Conservation (phyloP, 2,797 vertebrate genomes). For the Atherinosoma microstoma region DNA sequence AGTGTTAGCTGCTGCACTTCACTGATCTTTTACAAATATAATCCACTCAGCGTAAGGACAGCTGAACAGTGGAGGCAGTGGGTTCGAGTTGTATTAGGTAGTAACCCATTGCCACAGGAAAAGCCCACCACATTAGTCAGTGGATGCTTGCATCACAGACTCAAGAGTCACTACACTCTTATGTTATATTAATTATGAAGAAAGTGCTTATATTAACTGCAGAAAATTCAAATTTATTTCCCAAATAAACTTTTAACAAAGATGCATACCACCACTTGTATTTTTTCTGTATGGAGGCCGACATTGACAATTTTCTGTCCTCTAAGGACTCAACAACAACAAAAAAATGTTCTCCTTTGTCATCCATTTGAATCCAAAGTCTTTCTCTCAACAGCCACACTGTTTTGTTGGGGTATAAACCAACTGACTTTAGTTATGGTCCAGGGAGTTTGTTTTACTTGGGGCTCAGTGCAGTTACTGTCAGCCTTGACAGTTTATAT, state of each 20-base stretch:
- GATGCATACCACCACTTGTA: conserved; percentile 13
- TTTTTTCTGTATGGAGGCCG: conserved; percentile 27
- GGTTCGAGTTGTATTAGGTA: not conserved
- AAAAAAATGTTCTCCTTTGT: conserved; percentile 50
- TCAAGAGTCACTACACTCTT: not conserved
- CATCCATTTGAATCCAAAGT: conserved; percentile 59
- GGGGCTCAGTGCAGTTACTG: conserved; percentile 34
- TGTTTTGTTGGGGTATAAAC: conserved; percentile 66
- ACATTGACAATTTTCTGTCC: conserved; percentile 49
- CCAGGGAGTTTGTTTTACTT: conserved; percentile 1
- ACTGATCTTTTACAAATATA: not conserved
- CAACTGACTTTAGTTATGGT: conserved; percentile 68
- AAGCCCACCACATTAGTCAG: not conserved
- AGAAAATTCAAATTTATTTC: conserved; percentile 26
- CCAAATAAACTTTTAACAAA: conserved; percentile 10
- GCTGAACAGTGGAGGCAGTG: not conserved
- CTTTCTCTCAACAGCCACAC: conserved; percentile 26
- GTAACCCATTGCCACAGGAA: not conserved
- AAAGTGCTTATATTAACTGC: not conserved
- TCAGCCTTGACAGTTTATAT: conserved; percentile 69
- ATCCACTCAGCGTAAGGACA: not conserved
- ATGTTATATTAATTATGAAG: conserved; percentile 4
- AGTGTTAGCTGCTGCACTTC: not conserved
- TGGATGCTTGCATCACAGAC: not conserved
- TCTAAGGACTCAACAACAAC: conserved; percentile 54